Percentiles rank a stretch among this genome's conserved stretches.
phyloP scores from a whole-genome alignment of 2,797 vertebrate species.

The Arrhamphus sclerolepis region DNA sequence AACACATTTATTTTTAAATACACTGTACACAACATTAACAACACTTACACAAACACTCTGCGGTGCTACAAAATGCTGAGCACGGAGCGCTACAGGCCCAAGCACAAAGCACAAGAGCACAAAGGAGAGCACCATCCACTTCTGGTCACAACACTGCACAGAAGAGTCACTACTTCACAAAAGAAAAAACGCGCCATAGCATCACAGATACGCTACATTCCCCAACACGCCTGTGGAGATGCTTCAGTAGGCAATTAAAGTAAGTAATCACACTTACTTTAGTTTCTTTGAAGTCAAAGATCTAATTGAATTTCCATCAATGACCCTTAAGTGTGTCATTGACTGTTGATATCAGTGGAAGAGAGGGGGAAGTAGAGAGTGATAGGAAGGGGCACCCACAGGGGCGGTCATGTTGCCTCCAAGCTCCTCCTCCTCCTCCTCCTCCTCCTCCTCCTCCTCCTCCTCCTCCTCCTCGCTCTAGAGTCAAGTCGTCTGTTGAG shows the following conservation, averaged over 20 bases:
- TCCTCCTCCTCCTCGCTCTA: slow-evolving; percentile 48
- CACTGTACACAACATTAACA: slow-evolving; percentile 37
- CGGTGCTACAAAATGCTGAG: slow-evolving; percentile 37
- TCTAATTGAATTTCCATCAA: slow-evolving; percentile 78
- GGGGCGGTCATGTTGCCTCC: slow-evolving; percentile 82
- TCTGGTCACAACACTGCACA: slow-evolving; percentile 40
- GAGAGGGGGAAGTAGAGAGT: slow-evolving; percentile 56
- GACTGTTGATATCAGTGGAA: slow-evolving; percentile 73
- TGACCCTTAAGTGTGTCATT: slow-evolving; percentile 76
- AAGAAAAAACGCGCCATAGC: background rate
- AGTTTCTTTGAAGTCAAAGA: slow-evolving; percentile 61
- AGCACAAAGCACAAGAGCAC: slow-evolving; percentile 38
- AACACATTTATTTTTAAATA: slow-evolving; percentile 30
- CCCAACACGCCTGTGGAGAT: slow-evolving; percentile 78
- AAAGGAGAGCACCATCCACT: slow-evolving; percentile 30
- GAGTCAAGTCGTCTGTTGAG: slow-evolving; percentile 53
- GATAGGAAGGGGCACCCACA: slow-evolving; percentile 75
- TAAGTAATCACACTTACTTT: slow-evolving; percentile 71
- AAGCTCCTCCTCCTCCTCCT: slow-evolving; percentile 66
- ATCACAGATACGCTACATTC: slow-evolving; percentile 41
- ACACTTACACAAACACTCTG: slow-evolving; percentile 25
- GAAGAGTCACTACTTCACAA: slow-evolving; percentile 35
- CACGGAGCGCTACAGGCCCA: slow-evolving; percentile 32
- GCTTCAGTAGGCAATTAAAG: slow-evolving; percentile 53
- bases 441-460: slow-evolving; percentile 66